Percentiles rank a stretch among this genome's conserved stretches.
Evolutionary conservation across 2,797 vertebrate species (phyloP).

Genomic region (Acomys russatus): DNA sequence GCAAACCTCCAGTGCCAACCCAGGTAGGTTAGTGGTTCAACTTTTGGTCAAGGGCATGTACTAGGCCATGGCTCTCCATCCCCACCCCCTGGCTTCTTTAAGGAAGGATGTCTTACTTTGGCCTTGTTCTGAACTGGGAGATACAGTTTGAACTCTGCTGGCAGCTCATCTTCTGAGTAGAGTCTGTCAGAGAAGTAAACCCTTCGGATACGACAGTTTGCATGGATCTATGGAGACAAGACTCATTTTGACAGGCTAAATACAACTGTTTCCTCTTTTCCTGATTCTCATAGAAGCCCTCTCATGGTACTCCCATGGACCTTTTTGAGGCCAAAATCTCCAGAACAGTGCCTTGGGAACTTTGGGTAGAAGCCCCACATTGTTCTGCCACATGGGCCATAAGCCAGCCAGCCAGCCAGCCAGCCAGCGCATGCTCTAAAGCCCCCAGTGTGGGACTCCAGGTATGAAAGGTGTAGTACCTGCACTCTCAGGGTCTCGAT

Average conservation of each 20-base stretch:
- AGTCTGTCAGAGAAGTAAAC: slow-evolving; percentile 99
- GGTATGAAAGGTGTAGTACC: slow-evolving; percentile 86
- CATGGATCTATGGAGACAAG: slow-evolving; percentile 93
- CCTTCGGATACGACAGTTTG: slow-evolving; percentile 97
- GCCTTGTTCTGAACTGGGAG: slow-evolving; percentile 97
- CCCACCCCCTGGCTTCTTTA: background rate
- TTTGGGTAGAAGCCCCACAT: background rate
- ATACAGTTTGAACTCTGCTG: slow-evolving; percentile 98
- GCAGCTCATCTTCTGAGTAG: slow-evolving; percentile 98
- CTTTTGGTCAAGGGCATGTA: background rate
- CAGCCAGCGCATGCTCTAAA: background rate
- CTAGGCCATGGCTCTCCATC: background rate
- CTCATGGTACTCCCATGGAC: background rate
- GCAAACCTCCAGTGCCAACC: background rate
- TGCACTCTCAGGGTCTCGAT: slow-evolving; percentile 97
- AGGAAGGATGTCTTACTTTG: slow-evolving; percentile 91
- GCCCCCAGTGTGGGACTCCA: background rate
- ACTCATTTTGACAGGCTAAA: background rate
- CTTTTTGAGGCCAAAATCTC: background rate
- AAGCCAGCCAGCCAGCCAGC: background rate
- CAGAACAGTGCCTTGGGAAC: background rate
- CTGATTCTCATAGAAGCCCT: background rate
- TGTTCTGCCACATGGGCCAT: background rate
- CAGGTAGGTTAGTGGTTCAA: background rate
- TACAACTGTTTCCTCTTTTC: background rate